Evolutionary conservation across 2,113 vertebrate species (phyloP).

Genomic region (Silurus asotus): DNA sequence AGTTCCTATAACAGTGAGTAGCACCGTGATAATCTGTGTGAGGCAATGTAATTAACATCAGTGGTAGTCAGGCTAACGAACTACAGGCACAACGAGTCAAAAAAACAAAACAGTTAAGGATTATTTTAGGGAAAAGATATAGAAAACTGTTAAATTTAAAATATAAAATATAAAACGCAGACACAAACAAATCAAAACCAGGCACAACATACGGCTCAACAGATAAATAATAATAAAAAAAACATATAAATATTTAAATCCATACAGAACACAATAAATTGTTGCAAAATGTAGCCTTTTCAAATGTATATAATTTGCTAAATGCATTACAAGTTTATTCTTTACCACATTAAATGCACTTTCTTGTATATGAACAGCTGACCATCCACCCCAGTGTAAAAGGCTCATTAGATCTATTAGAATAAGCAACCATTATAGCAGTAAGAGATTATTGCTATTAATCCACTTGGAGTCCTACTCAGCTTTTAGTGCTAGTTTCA

Average conservation of each 20-base stretch:
- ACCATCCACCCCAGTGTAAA: not conserved
- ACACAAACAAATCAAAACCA: too few relatives aligned
- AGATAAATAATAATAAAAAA: too few relatives aligned
- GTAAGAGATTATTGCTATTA: not conserved
- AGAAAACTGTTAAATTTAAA: too few relatives aligned
- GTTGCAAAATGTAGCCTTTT: not conserved
- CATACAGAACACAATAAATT: not conserved
- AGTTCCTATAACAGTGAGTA: too few relatives aligned
- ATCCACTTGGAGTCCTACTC: not conserved
- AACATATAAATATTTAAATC: not conserved
- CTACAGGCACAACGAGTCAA: too few relatives aligned
- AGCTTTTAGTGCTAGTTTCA: not conserved
- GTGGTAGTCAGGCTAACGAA: too few relatives aligned
- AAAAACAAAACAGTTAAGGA: too few relatives aligned
- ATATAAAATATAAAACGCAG: too few relatives aligned
- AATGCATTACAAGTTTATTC: not conserved
- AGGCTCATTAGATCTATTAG: not conserved
- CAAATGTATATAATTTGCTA: not conserved
- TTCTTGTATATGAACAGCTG: not conserved
- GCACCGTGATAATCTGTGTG: too few relatives aligned
- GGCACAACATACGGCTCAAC: too few relatives aligned
- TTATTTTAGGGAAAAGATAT: too few relatives aligned
- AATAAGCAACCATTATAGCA: not conserved
- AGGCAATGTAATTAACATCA: too few relatives aligned
- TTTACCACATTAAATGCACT: not conserved